phyloP scores from a whole-genome alignment of 2,797 vertebrate species.

The Darevskia mixta region DNA sequence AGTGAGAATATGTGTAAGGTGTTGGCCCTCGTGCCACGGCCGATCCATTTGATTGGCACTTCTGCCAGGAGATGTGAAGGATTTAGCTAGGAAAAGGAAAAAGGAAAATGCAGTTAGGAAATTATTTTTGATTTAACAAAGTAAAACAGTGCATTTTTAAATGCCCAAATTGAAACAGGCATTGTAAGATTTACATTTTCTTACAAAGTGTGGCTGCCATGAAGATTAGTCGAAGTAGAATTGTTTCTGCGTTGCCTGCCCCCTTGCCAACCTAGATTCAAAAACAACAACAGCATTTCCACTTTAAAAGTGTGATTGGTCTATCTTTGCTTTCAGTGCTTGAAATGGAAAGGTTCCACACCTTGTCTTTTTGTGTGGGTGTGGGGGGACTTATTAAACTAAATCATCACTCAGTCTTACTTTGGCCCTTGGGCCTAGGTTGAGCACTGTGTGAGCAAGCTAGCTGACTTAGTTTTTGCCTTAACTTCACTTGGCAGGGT shows the following conservation, averaged over 20 bases:
- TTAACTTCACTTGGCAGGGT: background rate
- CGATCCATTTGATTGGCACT: conserved; percentile 55
- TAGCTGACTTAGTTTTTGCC: background rate
- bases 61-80: conserved; percentile 66
- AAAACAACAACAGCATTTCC: background rate
- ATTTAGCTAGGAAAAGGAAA: conserved; percentile 55
- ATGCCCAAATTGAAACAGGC: conserved; percentile 64
- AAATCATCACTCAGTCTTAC: background rate
- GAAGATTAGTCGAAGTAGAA: conserved; percentile 41
- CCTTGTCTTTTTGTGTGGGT: background rate
- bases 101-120: conserved; percentile 55
- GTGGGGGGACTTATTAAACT: background rate
- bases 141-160: conserved; percentile 69
- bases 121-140: conserved; percentile 55
- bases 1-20: conserved; percentile 58
- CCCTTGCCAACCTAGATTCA: conserved; percentile 9
- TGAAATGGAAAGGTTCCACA: background rate
- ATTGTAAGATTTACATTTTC: conserved; percentile 43
- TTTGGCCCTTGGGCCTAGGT: background rate
- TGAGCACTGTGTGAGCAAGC: background rate
- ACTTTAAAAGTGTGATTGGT: background rate
- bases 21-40: conserved; percentile 64
- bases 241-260: conserved; percentile 39
- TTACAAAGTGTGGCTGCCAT: conserved; percentile 57
- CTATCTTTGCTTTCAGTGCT: background rate